Conservation (phyloP, 2,888 invertebrate genomes). For the Allacma fusca region DNA sequence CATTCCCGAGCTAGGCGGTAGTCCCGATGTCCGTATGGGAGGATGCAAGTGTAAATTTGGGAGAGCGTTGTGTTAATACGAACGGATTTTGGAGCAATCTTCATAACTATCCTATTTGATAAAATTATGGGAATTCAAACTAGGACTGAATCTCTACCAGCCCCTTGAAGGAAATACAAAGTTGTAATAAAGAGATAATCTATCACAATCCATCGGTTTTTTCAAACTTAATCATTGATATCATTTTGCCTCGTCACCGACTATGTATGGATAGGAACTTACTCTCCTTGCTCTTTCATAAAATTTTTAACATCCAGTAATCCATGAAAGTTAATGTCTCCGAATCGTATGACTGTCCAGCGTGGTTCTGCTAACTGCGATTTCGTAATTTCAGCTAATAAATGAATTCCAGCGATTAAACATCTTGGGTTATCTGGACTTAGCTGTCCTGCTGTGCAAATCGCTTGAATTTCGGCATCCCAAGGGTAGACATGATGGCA, state of each 20-base stretch:
- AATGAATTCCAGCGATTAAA: constrained; percentile 5
- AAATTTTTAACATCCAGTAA: constrained; percentile 6
- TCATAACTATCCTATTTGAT: not conserved
- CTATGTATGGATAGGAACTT: not conserved
- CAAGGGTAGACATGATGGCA: constrained; percentile 27
- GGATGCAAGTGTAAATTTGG: not conserved
- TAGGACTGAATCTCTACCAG: no score
- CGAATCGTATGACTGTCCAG: constrained; percentile 25
- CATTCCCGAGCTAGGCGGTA: constrained; percentile 9
- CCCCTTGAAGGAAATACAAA: no score
- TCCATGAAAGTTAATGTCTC: constrained; percentile 32
- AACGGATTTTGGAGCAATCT: constrained; percentile 21
- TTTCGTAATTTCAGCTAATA: constrained; percentile 23
- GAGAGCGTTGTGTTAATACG: not conserved
- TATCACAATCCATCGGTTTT: no score
- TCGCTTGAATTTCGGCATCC: constrained; percentile 31
- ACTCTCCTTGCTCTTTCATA: constrained; percentile 26
- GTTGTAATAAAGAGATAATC: no score
- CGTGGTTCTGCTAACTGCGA: not conserved
- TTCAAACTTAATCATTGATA: no score
- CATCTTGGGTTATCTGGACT: constrained; percentile 6
- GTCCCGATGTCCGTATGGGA: constrained; percentile 27
- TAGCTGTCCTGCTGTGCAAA: constrained; percentile 10
- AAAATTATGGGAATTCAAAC: not conserved
- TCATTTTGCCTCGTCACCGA: no score